Percentiles rank a stretch among this genome's conserved stretches.
Evolutionary conservation across 2,888 invertebrate genomes (phyloP).

Genomic region (Ichneumoninae sp.): DNA sequence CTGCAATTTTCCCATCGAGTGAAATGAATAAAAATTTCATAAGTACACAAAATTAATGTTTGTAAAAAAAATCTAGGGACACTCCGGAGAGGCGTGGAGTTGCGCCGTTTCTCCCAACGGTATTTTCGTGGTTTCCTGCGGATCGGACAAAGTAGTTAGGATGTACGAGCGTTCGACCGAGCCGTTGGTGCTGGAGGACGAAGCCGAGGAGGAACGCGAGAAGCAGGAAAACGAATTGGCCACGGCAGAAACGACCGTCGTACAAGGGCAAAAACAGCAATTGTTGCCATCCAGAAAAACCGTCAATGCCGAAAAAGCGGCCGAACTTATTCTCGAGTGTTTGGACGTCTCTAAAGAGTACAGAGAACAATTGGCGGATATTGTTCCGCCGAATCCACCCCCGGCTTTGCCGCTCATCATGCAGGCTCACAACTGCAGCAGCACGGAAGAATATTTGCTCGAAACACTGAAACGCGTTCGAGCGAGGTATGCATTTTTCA

Average conservation of each 20-base stretch:
- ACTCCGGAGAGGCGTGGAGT: conserved; percentile 91
- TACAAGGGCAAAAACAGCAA: conserved; percentile 90
- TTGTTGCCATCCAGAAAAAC: conserved; percentile 95
- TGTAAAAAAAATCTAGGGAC: conserved; percentile 87
- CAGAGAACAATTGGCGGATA: conserved; percentile 86
- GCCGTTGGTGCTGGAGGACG: conserved; percentile 96
- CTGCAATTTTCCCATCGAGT: background rate
- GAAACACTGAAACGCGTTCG: conserved; percentile 92
- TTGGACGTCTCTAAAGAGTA: conserved; percentile 90
- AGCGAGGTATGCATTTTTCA: conserved; percentile 87
- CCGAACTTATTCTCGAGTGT: conserved; percentile 96
- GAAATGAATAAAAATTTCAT: too few relatives aligned
- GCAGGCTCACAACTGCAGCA: conserved; percentile 90
- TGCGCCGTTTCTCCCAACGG: conserved; percentile 93
- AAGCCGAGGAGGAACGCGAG: conserved; percentile 93
- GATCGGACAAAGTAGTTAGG: conserved; percentile 94
- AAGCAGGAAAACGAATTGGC: conserved; percentile 89
- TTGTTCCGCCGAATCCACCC: conserved; percentile 84
- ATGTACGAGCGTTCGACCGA: conserved; percentile 95
- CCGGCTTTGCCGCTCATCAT: conserved; percentile 92
- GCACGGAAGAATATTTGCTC: conserved; percentile 92
- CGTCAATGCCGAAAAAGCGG: conserved; percentile 93
- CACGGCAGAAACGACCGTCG: conserved; percentile 89
- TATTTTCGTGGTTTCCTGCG: conserved; percentile 91
- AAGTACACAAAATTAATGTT: background rate